A percentile compares a stretch with the other conserved stretches of the same genome.
These are phyloP conservation scores for Eumeta japonica DNA, from an alignment of 1,140 invertebrate species.

Conservation along the genomic window DNA sequence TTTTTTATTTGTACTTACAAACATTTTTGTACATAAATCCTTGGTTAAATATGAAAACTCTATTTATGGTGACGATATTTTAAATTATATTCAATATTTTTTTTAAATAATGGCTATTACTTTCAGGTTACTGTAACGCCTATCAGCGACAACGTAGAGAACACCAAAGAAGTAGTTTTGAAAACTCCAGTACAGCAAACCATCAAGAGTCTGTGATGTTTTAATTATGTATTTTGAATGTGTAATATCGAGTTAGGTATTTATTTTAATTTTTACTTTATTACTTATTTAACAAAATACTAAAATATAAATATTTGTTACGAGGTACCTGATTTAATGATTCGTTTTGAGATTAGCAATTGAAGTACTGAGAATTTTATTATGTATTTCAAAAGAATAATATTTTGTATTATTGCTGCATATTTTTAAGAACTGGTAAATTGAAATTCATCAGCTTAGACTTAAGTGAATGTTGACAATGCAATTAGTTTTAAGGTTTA, in stretches of 20 bases:
- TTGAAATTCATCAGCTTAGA: too few relatives aligned
- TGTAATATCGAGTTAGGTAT: neutral
- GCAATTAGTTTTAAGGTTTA: too few relatives aligned
- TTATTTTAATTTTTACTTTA: neutral
- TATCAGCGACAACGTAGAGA: slow-evolving; percentile 24
- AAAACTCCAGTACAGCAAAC: slow-evolving; percentile 24
- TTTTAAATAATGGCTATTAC: too few relatives aligned
- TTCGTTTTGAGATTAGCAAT: neutral
- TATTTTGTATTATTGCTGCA: too few relatives aligned
- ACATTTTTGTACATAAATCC: neutral
- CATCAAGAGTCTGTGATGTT: slow-evolving; percentile 26
- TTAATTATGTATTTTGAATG: neutral
- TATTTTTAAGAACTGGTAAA: too few relatives aligned
- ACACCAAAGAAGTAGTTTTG: slow-evolving; percentile 16
- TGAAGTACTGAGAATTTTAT: too few relatives aligned
- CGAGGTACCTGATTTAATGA: neutral
- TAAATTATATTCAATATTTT: too few relatives aligned
- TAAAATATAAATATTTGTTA: neutral
- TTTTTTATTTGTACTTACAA: too few relatives aligned
- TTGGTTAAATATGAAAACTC: too few relatives aligned
- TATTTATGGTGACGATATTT: too few relatives aligned
- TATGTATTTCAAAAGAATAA: too few relatives aligned
- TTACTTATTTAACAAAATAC: neutral
- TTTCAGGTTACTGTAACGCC: slow-evolving; percentile 38
- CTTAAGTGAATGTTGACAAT: too few relatives aligned